Evolutionary conservation across 2,113 vertebrate species (phyloP).

Genomic region (Rhinolophus ferrumequinum): DNA sequence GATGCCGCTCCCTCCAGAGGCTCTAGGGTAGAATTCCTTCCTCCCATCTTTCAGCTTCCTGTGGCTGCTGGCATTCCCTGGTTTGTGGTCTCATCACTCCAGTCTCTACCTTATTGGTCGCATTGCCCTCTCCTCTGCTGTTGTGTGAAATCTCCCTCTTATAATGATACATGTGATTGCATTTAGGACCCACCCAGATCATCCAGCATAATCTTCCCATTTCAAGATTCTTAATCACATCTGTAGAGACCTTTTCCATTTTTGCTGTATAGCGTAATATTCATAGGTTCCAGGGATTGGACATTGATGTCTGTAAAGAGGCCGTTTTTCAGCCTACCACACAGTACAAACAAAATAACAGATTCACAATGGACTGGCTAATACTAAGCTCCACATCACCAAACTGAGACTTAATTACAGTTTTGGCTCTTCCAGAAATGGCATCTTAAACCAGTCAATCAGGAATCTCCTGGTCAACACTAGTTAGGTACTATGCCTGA

Average conservation of each 20-base stretch:
- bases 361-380: neutral
- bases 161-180: neutral
- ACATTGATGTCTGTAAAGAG: neutral
- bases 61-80: neutral
- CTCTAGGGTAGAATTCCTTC: neutral
- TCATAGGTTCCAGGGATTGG: neutral
- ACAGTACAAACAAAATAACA: neutral
- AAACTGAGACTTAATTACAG: neutral
- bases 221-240: neutral
- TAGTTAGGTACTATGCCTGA: neutral
- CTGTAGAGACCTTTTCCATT: neutral
- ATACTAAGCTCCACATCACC: neutral
- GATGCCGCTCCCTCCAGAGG: neutral
- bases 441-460: neutral
- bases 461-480: neutral
- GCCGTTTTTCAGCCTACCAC: neutral
- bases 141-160: neutral
- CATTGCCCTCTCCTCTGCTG: neutral
- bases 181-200: neutral
- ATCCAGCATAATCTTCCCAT: neutral
- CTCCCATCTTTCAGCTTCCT: neutral
- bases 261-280: neutral
- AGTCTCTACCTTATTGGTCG: neutral
- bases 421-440: neutral
- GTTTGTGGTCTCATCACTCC: neutral